Evolutionary conservation across 2,888 invertebrate species (phyloP), one percentile per base, ranked within the genome.

Genomic region (Gari tellinella): DNA sequence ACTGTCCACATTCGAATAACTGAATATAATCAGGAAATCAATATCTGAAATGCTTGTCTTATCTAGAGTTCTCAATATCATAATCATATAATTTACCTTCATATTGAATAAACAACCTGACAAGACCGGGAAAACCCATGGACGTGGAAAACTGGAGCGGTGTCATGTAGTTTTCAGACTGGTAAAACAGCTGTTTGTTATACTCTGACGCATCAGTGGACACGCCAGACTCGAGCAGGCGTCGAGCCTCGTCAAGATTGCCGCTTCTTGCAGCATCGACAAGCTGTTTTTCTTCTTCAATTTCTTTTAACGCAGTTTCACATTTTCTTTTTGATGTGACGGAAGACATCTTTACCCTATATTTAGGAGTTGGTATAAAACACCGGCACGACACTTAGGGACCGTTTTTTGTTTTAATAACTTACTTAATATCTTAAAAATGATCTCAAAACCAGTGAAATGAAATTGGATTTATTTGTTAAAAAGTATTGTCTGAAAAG

Each of bases 101-200:
- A 61, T 76, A 46, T 37, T 81, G 78, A 40, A 90, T 87, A 17
- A 91, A 77, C 26, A 86, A 51, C 21, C 83, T 65, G 5, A 88
- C 83, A 38, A 84, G 74, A 8, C 83, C 65, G 1, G 68, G 55
- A 56, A 78, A 75, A 4, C 87, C 88, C 40, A 74, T 74, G 21
- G 70, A 74, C 14, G 85, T 86, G 15, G 88, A 86, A 57, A 80
- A 83, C 52, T 89, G 89, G 5, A 90, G 78, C 4, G 91, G 91
- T 5, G 90, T 90, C 70, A 87, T 79, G 80, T 90, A 90, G 74
- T 91, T 90, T 82, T 89, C 85, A 0, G 89, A 89, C 19, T 86
- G 88, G 74, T 91, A 91, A 65, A 89, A 91, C 61, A 90, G 60
- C 53, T 84, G 83, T 64, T 86, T 84, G 65, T 89, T 90, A 61